A percentile compares a stretch with the other conserved stretches of the same genome.
Evolutionary conservation across 2,888 invertebrate genomes (phyloP).

Genomic region (Oscheius myriophilus): DNA sequence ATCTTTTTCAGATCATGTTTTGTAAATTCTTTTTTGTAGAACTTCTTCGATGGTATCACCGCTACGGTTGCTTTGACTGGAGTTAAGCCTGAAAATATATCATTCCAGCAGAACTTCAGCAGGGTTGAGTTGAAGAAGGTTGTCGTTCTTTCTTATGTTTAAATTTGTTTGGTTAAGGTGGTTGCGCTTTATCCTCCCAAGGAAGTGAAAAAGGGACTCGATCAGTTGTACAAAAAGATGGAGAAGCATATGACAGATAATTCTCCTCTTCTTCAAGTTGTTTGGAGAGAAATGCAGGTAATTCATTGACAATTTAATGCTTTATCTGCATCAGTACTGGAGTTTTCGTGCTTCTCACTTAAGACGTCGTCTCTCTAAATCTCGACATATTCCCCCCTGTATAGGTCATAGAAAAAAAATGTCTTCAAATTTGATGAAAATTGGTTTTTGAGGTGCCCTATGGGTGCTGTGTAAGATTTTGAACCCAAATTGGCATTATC

Average conservation of each 20-base stretch:
- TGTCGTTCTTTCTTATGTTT: neutral
- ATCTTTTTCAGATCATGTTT: constrained; percentile 73
- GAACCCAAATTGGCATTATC: too few relatives aligned
- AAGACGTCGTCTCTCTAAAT: too few relatives aligned
- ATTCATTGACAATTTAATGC: constrained; percentile 1
- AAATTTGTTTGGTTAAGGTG: constrained; percentile 71
- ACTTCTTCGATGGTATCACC: constrained; percentile 96
- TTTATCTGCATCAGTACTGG: constrained; percentile 6
- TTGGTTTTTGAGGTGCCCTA: too few relatives aligned
- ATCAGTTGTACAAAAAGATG: constrained; percentile 75
- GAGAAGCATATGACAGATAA: constrained; percentile 88
- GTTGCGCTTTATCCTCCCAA: constrained; percentile 92
- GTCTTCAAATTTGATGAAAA: too few relatives aligned
- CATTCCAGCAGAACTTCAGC: constrained; percentile 95
- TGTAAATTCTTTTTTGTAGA: constrained; percentile 75
- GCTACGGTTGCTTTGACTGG: constrained; percentile 86
- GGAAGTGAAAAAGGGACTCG: constrained; percentile 75
- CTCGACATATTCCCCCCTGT: too few relatives aligned
- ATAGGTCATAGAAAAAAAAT: too few relatives aligned
- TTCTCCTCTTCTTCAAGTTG: constrained; percentile 79
- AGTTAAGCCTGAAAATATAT: constrained; percentile 94
- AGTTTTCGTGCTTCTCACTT: neutral
- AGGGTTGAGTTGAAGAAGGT: constrained; percentile 94
- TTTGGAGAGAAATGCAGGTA: constrained; percentile 95
- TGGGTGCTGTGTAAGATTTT: too few relatives aligned